These are phyloP conservation scores for Opisthograptis luteolata DNA, from an alignment of 2,888 invertebrate genomes.

Conservation along the genomic window DNA sequence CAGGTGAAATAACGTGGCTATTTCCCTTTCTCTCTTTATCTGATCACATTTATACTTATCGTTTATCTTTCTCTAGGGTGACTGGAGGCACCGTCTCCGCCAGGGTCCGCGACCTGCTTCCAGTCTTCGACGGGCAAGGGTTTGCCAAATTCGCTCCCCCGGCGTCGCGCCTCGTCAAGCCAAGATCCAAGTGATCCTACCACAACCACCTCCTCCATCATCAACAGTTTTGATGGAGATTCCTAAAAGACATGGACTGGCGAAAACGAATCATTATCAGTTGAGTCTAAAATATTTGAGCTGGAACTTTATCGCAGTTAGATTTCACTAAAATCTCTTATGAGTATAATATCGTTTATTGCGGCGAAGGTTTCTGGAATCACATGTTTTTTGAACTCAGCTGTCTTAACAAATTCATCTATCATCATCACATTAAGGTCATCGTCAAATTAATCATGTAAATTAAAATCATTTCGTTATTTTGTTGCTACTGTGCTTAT, in stretches of 20 bases:
- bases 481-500: constrained; percentile 30
- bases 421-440: no score
- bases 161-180: constrained; percentile 90
- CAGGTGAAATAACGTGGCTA: no score
- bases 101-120: constrained; percentile 89
- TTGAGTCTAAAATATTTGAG: constrained; percentile 7
- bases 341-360: neutral
- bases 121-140: constrained; percentile 94
- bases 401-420: constrained; percentile 22
- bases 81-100: constrained; percentile 88
- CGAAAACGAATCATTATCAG: constrained; percentile 19
- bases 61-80: constrained; percentile 72
- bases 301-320: neutral
- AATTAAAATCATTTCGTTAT: constrained; percentile 26
- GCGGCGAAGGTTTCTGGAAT: neutral
- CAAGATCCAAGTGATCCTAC: constrained; percentile 69
- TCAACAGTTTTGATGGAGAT: constrained; percentile 8
- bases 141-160: constrained; percentile 93
- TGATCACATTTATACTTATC: neutral
- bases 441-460: constrained; percentile 25
- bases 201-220: neutral
- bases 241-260: constrained; percentile 23
- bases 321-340: neutral
- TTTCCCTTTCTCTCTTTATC: neutral
- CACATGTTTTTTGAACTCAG: constrained; percentile 6